Percentiles rank a stretch among this genome's conserved stretches.
Evolutionary conservation across 2,888 invertebrate species (phyloP).

Genomic region (Macropis europaea): DNA sequence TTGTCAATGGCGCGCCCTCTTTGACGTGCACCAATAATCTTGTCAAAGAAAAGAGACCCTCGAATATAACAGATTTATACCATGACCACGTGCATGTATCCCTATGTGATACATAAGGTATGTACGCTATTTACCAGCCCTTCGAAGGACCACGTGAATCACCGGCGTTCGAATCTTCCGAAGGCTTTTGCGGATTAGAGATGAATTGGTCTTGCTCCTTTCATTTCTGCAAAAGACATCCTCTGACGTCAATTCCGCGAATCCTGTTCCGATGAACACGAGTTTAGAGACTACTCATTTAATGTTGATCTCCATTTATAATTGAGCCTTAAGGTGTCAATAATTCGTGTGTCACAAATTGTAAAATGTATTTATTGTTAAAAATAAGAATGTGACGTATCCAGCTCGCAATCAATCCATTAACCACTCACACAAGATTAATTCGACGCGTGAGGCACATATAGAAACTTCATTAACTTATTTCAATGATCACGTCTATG

Average conservation of each 20-base stretch:
- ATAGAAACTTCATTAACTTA: too few relatives aligned
- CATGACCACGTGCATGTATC: slow-evolving; percentile 28
- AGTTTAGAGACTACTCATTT: neutral
- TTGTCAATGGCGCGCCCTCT: slow-evolving; percentile 8
- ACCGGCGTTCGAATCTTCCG: slow-evolving; percentile 32
- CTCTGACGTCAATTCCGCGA: slow-evolving; percentile 12
- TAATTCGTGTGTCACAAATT: too few relatives aligned
- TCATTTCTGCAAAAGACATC: slow-evolving; percentile 21
- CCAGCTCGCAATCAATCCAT: too few relatives aligned
- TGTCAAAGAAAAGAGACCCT: slow-evolving; percentile 56
- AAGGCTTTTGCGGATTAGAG: slow-evolving; percentile 56
- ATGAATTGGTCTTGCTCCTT: slow-evolving; percentile 43
- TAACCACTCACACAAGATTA: too few relatives aligned
- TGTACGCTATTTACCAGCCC: slow-evolving; percentile 53
- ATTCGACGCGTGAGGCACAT: too few relatives aligned
- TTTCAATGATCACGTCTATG: too few relatives aligned
- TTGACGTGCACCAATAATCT: slow-evolving; percentile 50
- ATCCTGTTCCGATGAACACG: neutral
- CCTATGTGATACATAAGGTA: slow-evolving; percentile 36
- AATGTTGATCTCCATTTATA: neutral
- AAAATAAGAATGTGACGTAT: too few relatives aligned
- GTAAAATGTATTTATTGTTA: too few relatives aligned
- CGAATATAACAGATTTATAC: slow-evolving; percentile 57
- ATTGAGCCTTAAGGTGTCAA: too few relatives aligned
- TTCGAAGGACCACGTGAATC: slow-evolving; percentile 42